Conservation (phyloP, 2,797 vertebrate genomes). For the Mus spretus region DNA sequence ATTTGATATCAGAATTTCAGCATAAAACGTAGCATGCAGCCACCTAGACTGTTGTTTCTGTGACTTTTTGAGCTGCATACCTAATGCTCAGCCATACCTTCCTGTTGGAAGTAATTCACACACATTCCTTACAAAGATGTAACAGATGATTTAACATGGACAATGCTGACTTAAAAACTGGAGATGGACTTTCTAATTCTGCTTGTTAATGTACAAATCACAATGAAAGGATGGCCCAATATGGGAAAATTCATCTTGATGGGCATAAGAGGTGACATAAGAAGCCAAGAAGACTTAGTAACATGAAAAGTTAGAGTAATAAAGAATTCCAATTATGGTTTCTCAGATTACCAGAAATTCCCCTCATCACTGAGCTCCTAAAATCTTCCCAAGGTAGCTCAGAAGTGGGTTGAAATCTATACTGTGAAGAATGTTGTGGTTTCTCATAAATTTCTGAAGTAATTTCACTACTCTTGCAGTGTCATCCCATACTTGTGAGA, state of each 20-base stretch:
- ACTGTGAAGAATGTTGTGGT: neutral
- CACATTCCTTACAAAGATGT: slow-evolving; percentile 31
- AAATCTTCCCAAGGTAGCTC: neutral
- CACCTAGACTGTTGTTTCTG: neutral
- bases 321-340: neutral
- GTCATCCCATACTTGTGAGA: no score
- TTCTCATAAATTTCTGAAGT: neutral
- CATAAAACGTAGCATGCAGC: no score
- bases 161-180: slow-evolving; percentile 54
- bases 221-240: neutral
- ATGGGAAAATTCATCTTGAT: neutral
- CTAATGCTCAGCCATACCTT: neutral
- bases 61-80: neutral
- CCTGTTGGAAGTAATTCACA: slow-evolving; percentile 18
- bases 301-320: neutral
- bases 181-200: slow-evolving; percentile 52
- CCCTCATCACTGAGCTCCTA: neutral
- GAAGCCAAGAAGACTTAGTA: neutral
- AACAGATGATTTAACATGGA: neutral
- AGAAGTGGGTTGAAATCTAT: neutral
- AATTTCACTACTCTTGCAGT: neutral
- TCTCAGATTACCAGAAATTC: slow-evolving; percentile 1
- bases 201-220: slow-evolving; percentile 63
- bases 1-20: neutral
- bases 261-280: neutral